phyloP scores from a whole-genome alignment of 2,888 invertebrate genomes.

The Eumerus sabulonum region DNA sequence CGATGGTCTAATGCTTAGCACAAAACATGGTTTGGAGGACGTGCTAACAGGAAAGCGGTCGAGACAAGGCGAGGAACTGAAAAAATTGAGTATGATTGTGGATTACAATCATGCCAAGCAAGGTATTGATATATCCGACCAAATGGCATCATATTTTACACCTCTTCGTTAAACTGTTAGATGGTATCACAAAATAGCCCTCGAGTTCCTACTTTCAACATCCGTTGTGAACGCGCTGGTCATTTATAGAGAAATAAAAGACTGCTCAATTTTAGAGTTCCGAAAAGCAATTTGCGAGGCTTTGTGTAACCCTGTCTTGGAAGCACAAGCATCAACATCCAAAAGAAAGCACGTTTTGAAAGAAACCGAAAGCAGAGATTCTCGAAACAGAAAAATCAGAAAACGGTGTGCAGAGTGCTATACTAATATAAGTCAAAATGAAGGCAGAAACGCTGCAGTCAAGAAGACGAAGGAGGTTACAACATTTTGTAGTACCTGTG shows the following conservation, averaged over 20 bases:
- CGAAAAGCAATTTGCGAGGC: constrained; percentile 7
- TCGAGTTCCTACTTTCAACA: constrained; percentile 8
- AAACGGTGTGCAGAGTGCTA: constrained; percentile 29
- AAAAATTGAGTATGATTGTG: constrained; percentile 2
- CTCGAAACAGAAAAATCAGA: constrained; percentile 1
- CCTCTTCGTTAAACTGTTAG: constrained; percentile 9
- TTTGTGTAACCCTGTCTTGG: not conserved
- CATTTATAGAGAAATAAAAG: not conserved
- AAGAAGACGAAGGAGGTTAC: constrained; percentile 20
- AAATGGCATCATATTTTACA: constrained; percentile 23
- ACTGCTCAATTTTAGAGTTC: constrained; percentile 13
- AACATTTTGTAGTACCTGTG: constrained; percentile 22
- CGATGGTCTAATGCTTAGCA: constrained; percentile 35
- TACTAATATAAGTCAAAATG: constrained; percentile 6
- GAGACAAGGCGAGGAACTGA: constrained; percentile 1
- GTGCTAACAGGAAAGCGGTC: constrained; percentile 6
- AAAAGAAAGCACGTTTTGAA: constrained; percentile 1
- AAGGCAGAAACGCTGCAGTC: constrained; percentile 2
- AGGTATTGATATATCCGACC: constrained; percentile 22
- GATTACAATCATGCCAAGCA: constrained; percentile 1
- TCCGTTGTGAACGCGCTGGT: constrained; percentile 5
- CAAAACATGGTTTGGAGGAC: constrained; percentile 16
- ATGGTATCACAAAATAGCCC: constrained; percentile 27
- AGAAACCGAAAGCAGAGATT: constrained; percentile 3
- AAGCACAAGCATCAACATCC: not conserved